These are phyloP conservation scores for Agonopterix subpropinquella DNA, from an alignment of 2,888 invertebrate species.

Conservation along the genomic window DNA sequence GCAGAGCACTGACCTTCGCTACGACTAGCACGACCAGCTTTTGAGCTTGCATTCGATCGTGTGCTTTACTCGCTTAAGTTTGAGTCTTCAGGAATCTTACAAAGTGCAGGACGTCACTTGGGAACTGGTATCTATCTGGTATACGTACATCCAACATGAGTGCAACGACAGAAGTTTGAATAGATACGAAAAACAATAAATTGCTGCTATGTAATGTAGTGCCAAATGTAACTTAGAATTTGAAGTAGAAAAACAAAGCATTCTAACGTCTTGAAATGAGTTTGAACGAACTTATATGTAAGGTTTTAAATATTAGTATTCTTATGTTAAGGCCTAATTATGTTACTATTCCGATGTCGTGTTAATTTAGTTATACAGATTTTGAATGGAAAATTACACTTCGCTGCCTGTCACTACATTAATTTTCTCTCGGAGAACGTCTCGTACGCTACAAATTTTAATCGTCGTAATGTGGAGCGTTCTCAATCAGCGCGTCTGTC, in stretches of 20 bases:
- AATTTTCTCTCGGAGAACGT: conserved; percentile 14
- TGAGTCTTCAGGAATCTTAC: conserved; percentile 1
- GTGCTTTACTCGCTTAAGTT: conserved; percentile 7
- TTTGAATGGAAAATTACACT: neutral
- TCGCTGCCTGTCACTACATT: neutral
- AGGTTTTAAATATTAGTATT: no score
- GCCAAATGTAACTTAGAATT: no score
- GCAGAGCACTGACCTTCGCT: conserved; percentile 61
- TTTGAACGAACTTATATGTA: no score
- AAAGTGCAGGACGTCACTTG: conserved; percentile 3
- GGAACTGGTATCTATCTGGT: conserved; percentile 6
- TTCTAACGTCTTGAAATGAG: no score
- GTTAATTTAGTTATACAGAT: neutral
- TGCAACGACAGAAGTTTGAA: no score
- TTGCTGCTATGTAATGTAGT: no score
- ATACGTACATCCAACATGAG: neutral
- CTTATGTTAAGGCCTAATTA: no score
- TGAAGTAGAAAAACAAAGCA: no score
- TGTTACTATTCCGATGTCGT: neutral
- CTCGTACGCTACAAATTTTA: conserved; percentile 17
- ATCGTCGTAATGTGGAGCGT: conserved; percentile 15
- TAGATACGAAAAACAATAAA: no score
- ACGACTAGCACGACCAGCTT: neutral
- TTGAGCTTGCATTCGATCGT: neutral
- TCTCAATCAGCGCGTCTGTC: conserved; percentile 14